Evolutionary conservation across 2,797 vertebrate species (phyloP), one percentile per base, ranked within the genome.

Genomic region (Coreius guichenoti): DNA sequence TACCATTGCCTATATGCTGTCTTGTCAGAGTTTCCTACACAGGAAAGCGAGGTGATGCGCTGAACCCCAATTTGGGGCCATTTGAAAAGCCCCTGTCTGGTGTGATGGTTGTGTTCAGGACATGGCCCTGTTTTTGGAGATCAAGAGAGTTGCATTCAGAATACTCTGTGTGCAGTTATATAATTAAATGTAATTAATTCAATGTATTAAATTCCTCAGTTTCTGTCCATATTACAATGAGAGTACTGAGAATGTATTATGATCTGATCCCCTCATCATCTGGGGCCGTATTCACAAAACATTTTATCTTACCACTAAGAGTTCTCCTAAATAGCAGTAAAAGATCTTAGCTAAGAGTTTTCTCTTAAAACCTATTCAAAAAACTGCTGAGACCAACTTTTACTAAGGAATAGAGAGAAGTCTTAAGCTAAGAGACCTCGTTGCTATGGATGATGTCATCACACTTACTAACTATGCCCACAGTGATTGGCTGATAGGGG

Each of bases 51-150:
- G 2, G 89, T 87, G 0, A 43, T 90, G 81, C 16, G 67, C 33
- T 93, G 88, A 70, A 93, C 93, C 23, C n/a, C 47, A 16, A 89
- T 95, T 43, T 76, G 33, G 0, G 88, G 89, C 96, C 96, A 96
- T 2, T 47, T 6, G 61, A 95, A 96, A 83, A 90, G 70, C 16
- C 95, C 95, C 80, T 93, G 92, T 68, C 89, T 89, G 0, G 92
- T 94, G 49, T 90, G 91, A 19, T 88, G 88, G 2, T 74, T 89
- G 74, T 93, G 89, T 17, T 84, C 73, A 0, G 68, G 63, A 65
- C 95, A 96, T 16, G 63, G 47, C 3, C 91, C 80, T 61, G 90
- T 86, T 47, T 90, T 94, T 94, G 45, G 19, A 83, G 49, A 88
- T 14, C 73, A 47, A 86, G 36, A 63, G 7, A 80, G 4, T 17